Base-by-base conservation (phyloP, 2,797 vertebrate genomes). In the Chrosomus eos region DNA sequence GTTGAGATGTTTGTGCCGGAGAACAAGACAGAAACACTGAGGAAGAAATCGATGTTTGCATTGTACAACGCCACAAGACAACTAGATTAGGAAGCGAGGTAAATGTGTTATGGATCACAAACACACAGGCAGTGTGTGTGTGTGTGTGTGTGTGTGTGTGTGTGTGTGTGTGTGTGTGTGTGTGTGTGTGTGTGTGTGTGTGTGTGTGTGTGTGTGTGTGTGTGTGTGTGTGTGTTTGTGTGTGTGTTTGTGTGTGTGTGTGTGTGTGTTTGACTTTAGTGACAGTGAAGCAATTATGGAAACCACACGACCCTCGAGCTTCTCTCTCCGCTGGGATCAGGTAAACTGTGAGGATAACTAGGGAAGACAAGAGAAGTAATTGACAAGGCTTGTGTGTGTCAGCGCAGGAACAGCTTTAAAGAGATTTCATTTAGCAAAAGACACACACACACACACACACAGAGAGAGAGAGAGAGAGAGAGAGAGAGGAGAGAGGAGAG, bases 351-450 rank as follows among this genome's bases (percentile, higher is more conserved):
- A 84, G 38, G 60, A 68, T 87, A 89, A 89, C 62, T 36, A 73
- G 73, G 18, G 58, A 36, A 71, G 84, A 89, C 86, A 86, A 80
- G 81, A 62, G 45, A 55, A 86, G 84, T 87, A 87, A 87, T 82
- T 82, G 86, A 89, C 88, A 78, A 80, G 85, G 77, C 67, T n/a
- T 73, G 84, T 82, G 84, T 45, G 66, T 85, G 84, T 89, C 73
- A 55, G 53, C 72, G 73, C 60, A 78, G 79, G 82, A 84, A 85
- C 71, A 33, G 62, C 81, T 89, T 87, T 86, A 84, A 78, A 87
- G 74, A 79, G 84, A 86, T 72, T 87, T 87, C 23, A 89, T 87
- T 86, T 71, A 90, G 88, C 82, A 88, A 91, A 90, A 88, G 33
- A 76, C 62, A 76, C 55, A 23, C 40, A 51, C 74, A 18, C 38